These are phyloP conservation scores for Polydrusus cervinus DNA, from an alignment of 2,888 invertebrate genomes.

Conservation along the genomic window DNA sequence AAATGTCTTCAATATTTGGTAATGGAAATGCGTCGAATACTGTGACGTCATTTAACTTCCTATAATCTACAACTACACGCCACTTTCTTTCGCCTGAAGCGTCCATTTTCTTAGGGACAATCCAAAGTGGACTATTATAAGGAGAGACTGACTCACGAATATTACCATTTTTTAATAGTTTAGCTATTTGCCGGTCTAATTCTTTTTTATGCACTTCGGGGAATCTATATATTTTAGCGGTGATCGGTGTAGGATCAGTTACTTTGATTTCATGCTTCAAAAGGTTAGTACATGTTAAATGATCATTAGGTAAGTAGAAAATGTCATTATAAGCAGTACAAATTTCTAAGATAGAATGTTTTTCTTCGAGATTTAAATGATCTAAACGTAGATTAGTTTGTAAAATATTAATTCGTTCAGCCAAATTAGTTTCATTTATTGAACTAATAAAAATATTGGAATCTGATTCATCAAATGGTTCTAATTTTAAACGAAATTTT, in stretches of 20 bases:
- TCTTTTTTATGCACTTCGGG: conserved; percentile 62
- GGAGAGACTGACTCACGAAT: conserved; percentile 59
- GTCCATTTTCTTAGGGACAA: conserved; percentile 64
- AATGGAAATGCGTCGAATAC: conserved; percentile 64
- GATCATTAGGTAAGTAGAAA: conserved; percentile 58
- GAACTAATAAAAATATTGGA: background rate
- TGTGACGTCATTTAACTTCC: conserved; percentile 66
- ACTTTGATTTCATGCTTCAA: conserved; percentile 58
- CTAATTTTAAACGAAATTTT: background rate
- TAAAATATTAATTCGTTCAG: conserved; percentile 18
- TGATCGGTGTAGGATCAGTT: conserved; percentile 55
- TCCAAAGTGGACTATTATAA: conserved; percentile 58
- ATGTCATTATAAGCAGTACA: conserved; percentile 59
- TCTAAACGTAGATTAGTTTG: conserved; percentile 46
- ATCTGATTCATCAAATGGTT: too few relatives aligned
- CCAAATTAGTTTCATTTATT: background rate
- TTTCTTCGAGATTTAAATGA: conserved; percentile 61
- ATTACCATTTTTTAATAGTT: conserved; percentile 58
- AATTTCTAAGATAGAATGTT: conserved; percentile 54
- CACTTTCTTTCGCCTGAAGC: conserved; percentile 51
- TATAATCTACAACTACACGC: conserved; percentile 54
- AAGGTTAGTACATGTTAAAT: conserved; percentile 56
- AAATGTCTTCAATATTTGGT: conserved; percentile 65
- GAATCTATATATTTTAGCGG: conserved; percentile 60
- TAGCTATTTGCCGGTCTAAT: conserved; percentile 60